Evolutionary conservation across 2,888 invertebrate species (phyloP).

Genomic region (Drosophila dives): DNA sequence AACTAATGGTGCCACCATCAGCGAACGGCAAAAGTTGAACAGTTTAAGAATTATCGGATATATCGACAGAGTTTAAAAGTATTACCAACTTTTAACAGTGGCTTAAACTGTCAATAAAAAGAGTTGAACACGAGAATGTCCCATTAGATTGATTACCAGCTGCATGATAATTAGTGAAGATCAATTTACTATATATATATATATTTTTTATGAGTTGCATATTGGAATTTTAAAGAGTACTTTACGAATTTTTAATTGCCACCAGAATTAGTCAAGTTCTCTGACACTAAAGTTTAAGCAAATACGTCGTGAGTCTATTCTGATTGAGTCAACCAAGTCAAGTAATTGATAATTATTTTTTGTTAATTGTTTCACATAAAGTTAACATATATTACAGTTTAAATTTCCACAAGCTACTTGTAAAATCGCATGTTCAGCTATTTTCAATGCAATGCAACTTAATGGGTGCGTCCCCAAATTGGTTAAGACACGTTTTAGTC

Average conservation of each 20-base stretch:
- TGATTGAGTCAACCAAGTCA: background rate
- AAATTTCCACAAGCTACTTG: background rate
- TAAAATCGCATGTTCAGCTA: slow-evolving; percentile 6
- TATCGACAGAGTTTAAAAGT: slow-evolving; percentile 25
- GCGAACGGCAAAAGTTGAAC: slow-evolving; percentile 39
- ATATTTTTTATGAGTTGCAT: background rate
- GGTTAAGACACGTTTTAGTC: slow-evolving; percentile 14
- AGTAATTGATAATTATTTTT: background rate
- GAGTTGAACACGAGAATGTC: slow-evolving; percentile 16
- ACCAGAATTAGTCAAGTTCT: background rate
- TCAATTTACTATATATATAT: background rate
- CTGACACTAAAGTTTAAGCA: background rate
- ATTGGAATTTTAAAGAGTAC: background rate
- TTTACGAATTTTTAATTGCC: background rate
- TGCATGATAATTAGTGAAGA: background rate
- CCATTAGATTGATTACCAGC: slow-evolving; percentile 11
- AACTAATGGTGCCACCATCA: slow-evolving; percentile 31
- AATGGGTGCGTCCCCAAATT: slow-evolving; percentile 24
- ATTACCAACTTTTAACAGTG: slow-evolving; percentile 32
- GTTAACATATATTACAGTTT: too few relatives aligned
- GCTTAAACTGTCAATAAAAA: slow-evolving; percentile 25
- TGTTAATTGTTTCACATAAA: background rate
- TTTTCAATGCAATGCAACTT: slow-evolving; percentile 9
- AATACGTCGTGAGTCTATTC: too few relatives aligned
- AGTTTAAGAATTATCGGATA: slow-evolving; percentile 20